phyloP scores from a whole-genome alignment of 2,888 invertebrate species.

The Eretmocerus hayati region DNA sequence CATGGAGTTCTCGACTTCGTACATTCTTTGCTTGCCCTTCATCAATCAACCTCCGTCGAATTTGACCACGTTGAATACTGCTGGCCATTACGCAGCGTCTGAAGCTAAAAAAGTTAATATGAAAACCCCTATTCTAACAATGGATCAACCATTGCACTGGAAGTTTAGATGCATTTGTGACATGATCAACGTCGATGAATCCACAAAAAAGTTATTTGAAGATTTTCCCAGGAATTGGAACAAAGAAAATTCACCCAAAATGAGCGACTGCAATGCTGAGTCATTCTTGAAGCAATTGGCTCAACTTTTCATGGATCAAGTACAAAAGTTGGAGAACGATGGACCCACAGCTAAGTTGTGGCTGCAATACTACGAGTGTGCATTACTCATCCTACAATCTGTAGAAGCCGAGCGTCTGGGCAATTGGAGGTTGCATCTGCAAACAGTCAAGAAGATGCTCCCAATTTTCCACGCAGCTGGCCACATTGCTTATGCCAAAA shows the following conservation, averaged over 20 bases:
- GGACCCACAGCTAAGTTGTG: not conserved
- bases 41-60: not conserved
- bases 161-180: slow-evolving; percentile 28
- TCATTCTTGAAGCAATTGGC: not conserved
- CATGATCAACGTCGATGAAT: no score
- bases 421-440: slow-evolving; percentile 26
- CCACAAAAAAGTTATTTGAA: no score
- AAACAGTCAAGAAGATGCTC: slow-evolving; percentile 25
- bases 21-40: not conserved
- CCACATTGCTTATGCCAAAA: slow-evolving; percentile 32
- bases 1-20: not conserved
- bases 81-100: not conserved
- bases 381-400: slow-evolving; percentile 20
- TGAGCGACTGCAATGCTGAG: not conserved
- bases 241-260: not conserved
- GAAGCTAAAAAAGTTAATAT: slow-evolving; percentile 14
- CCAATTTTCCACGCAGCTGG: slow-evolving; percentile 31
- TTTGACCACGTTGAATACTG: not conserved
- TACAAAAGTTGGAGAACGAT: not conserved
- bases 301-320: not conserved
- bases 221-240: not conserved
- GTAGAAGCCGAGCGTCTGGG: slow-evolving; percentile 27
- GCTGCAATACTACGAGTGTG: slow-evolving; percentile 18
- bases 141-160: slow-evolving; percentile 25
- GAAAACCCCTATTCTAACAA: slow-evolving; percentile 24